These are phyloP conservation scores for Bactericera cockerelli DNA, from an alignment of 1,140 invertebrate genomes.

Conservation along the genomic window DNA sequence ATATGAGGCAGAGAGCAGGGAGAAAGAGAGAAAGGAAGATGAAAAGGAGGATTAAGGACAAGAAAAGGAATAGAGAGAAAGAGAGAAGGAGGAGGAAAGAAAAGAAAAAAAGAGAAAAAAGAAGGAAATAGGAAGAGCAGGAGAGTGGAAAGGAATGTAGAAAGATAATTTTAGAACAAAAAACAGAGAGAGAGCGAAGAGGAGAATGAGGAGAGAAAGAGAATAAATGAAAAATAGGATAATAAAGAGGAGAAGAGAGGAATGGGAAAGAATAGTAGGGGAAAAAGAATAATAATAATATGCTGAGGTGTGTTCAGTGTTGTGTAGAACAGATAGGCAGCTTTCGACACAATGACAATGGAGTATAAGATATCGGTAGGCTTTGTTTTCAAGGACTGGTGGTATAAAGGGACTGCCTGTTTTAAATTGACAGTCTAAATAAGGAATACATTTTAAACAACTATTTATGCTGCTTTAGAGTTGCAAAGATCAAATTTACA, in stretches of 20 bases:
- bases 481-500: too few species aligned
- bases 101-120: too few species aligned
- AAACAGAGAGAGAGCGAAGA: not conserved
- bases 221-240: not conserved
- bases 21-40: not conserved
- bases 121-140: too few species aligned
- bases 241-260: not conserved
- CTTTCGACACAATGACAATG: not conserved
- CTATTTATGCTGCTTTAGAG: too few species aligned
- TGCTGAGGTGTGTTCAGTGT: too few species aligned
- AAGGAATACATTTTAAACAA: too few species aligned
- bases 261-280: not conserved
- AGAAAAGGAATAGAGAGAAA: not conserved
- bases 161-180: not conserved
- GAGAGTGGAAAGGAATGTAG: not conserved
- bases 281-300: not conserved
- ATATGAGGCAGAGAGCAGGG: too few species aligned
- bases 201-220: not conserved
- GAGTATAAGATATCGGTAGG: too few species aligned
- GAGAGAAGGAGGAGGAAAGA: not conserved
- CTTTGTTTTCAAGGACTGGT: too few species aligned
- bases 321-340: too few species aligned
- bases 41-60: not conserved
- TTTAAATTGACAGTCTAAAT: too few species aligned
- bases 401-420: too few species aligned